phyloP scores from a whole-genome alignment of 2,888 invertebrate species.

The Acleris cristana region DNA sequence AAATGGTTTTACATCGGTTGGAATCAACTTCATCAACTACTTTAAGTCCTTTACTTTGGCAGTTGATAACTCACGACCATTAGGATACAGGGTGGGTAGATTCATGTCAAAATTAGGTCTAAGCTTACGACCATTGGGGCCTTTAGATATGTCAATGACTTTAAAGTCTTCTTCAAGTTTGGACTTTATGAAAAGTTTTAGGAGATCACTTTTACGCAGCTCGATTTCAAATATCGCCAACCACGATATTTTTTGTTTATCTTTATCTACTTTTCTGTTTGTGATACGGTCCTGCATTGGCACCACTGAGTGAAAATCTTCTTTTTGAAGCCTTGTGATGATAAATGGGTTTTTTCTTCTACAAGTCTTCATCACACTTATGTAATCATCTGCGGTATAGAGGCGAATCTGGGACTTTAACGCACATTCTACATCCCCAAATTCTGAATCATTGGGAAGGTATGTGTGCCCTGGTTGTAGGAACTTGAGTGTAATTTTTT shows the following conservation, averaged over 20 bases:
- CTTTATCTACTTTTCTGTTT: slow-evolving; percentile 8
- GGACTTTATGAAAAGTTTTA: slow-evolving; percentile 17
- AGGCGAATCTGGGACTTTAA: no score
- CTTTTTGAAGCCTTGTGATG: no score
- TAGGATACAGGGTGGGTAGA: slow-evolving; percentile 14
- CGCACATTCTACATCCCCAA: no score
- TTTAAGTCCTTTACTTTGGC: slow-evolving; percentile 26
- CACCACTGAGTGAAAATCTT: background rate
- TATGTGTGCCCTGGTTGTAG: no score
- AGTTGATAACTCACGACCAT: slow-evolving; percentile 23
- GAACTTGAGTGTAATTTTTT: no score
- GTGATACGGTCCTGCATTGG: slow-evolving; percentile 3
- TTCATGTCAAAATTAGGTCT: slow-evolving; percentile 12
- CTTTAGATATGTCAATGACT: slow-evolving; percentile 13
- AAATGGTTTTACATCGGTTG: slow-evolving; percentile 23
- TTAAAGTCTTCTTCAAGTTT: slow-evolving; percentile 11
- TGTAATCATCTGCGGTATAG: no score
- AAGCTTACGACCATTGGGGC: slow-evolving; percentile 4
- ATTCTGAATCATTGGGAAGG: no score
- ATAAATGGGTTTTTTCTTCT: no score
- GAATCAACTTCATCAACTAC: slow-evolving; percentile 21
- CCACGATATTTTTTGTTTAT: slow-evolving; percentile 6
- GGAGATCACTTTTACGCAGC: slow-evolving; percentile 13
- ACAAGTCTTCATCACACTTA: no score
- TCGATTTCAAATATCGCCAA: slow-evolving; percentile 1